Evolutionary conservation across 2,797 vertebrate genomes (phyloP).

Genomic region (Dipus sagitta): DNA sequence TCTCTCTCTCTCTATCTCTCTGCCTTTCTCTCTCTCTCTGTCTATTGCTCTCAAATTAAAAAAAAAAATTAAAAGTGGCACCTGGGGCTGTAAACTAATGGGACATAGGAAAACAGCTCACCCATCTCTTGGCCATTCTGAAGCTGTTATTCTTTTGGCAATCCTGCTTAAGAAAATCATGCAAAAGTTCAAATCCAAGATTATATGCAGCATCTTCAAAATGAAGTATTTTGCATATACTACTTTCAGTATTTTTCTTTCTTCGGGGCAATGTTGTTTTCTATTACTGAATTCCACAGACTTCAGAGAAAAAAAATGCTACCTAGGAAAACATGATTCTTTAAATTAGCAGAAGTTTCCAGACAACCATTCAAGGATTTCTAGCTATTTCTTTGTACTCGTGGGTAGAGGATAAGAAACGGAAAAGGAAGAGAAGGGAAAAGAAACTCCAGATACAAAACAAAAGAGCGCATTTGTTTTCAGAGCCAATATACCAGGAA

Average conservation of each 20-base stretch:
- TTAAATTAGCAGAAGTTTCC: not conserved
- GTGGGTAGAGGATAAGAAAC: not conserved
- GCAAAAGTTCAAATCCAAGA: not conserved
- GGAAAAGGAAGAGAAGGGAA: not conserved
- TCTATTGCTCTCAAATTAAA: too few species aligned
- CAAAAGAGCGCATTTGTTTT: not conserved
- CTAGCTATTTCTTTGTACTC: not conserved
- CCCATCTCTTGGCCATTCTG: not conserved
- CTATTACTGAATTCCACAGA: not conserved
- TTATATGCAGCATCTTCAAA: not conserved
- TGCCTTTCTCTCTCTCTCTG: too few species aligned
- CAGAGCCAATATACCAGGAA: not conserved
- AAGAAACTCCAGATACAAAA: not conserved
- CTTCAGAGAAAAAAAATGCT: constrained; percentile 15
- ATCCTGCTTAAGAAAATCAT: not conserved
- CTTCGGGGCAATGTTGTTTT: not conserved
- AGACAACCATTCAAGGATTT: not conserved
- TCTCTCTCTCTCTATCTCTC: too few species aligned
- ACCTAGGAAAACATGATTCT: not conserved
- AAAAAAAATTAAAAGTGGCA: not conserved
- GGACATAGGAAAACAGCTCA: not conserved
- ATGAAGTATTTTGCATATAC: not conserved
- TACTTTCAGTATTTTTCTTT: not conserved
- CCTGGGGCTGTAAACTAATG: not conserved
- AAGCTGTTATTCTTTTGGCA: not conserved